Evolutionary conservation across 2,888 invertebrate genomes (phyloP).

Genomic region (Cynaeus angustus): DNA sequence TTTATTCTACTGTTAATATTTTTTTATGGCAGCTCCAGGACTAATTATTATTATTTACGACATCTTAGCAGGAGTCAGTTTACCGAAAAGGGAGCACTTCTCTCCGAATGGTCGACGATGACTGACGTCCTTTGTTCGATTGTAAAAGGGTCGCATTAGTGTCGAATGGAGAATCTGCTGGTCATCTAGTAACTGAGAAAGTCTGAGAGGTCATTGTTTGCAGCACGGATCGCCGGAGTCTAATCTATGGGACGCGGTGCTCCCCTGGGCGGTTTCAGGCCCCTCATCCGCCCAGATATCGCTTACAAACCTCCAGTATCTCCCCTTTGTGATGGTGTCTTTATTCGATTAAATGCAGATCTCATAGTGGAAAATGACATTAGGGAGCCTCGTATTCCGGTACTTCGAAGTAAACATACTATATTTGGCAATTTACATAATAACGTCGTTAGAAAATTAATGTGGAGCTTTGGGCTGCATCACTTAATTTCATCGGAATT

Average conservation of each 20-base stretch:
- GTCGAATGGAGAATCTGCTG: slow-evolving; percentile 49
- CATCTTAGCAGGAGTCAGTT: slow-evolving; percentile 35
- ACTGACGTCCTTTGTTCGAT: slow-evolving; percentile 46
- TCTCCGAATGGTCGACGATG: slow-evolving; percentile 35
- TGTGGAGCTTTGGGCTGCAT: slow-evolving; percentile 17
- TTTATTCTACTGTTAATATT: no score
- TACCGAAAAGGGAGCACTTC: slow-evolving; percentile 41
- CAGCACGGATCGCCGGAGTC: slow-evolving; percentile 46
- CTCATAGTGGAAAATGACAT: slow-evolving; percentile 45
- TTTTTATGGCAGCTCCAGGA: no score
- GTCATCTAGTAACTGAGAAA: slow-evolving; percentile 47
- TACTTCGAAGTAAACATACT: slow-evolving; percentile 26
- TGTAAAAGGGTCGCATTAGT: slow-evolving; percentile 49
- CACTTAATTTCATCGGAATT: slow-evolving; percentile 21
- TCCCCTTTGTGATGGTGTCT: slow-evolving; percentile 42
- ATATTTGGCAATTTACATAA: slow-evolving; percentile 45
- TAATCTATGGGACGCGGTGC: slow-evolving; percentile 43
- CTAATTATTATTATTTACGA: slow-evolving; percentile 38
- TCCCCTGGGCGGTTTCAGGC: slow-evolving; percentile 39
- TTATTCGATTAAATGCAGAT: slow-evolving; percentile 50
- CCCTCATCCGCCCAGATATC: slow-evolving; percentile 41
- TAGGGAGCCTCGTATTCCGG: slow-evolving; percentile 40
- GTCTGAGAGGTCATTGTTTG: slow-evolving; percentile 50
- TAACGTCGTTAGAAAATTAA: slow-evolving; percentile 40
- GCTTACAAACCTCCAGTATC: slow-evolving; percentile 46